Base-by-base conservation (phyloP, 2,113 vertebrate species). In the Felis chaus region DNA sequence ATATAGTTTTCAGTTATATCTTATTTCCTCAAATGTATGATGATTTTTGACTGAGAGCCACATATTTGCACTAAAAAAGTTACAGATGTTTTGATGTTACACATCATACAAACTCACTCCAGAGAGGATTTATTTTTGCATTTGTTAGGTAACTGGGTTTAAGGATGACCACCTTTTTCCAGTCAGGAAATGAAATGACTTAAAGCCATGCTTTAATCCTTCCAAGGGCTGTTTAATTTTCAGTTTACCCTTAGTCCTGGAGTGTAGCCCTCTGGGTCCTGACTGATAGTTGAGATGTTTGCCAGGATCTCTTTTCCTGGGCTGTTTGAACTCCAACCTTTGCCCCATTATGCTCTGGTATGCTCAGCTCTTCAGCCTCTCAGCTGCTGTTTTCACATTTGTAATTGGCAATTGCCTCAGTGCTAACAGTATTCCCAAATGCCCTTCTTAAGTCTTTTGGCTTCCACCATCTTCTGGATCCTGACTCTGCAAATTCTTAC, bases 11-110 rank as follows among this genome's bases (percentile, higher is more conserved):
- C 74, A 76, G 14, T 94, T 96, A 29, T 21, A 68, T 76, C 25
- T 73, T 90, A 88, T 66, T 57, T 95, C 57, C 68, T 80, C 68
- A 68, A 89, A 78, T 57, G 23, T 50, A 31, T 89, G 61, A 76
- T 92, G 45, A 89, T 83, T 94, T 97, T 87, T 95, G 33, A 95
- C 57, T 68, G 69, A 80, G 57, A 89, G 76, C 57, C 82, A 94
- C 66, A 79, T 94, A 90, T 48, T 76, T 92, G 55, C n/a, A 79
- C 39, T 93, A 71, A 93, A 94, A 31, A 31, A 71, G 74, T 91
- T 91, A 81, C 33, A 79, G 88, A 82, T 73, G 63, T 83, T 95
- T 95, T 53, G 29, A 86, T 94, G 87, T 18, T 94, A 36, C 91
- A 55, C 63, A 48, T 81, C 36, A 79, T 39, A 41, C 6, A 94